These are phyloP conservation scores for Limulus polyphemus DNA, from an alignment of 2,888 invertebrate genomes.

Conservation along the genomic window DNA sequence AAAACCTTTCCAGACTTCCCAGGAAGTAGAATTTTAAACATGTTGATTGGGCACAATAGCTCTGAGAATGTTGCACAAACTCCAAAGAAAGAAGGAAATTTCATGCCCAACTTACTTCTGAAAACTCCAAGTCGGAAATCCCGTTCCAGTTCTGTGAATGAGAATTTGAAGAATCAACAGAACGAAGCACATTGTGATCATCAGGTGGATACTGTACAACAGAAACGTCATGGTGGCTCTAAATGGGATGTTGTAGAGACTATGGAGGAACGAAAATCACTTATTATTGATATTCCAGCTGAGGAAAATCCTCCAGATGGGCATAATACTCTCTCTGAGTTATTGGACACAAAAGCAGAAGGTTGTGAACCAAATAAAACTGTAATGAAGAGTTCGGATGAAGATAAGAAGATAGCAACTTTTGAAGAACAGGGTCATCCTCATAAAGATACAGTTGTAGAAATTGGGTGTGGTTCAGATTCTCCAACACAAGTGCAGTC, in stretches of 20 bases:
- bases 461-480: not conserved
- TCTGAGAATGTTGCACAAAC: constrained; percentile 17
- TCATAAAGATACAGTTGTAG: constrained; percentile 1
- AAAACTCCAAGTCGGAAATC: constrained; percentile 17
- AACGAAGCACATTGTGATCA: not conserved
- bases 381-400: too few relatives aligned
- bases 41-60: constrained; percentile 21
- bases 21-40: constrained; percentile 18
- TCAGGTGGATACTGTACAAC: not conserved
- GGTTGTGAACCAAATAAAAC: too few relatives aligned
- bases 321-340: not conserved
- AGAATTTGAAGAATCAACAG: not conserved
- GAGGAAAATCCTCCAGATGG: not conserved
- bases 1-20: constrained; percentile 8
- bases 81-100: constrained; percentile 15
- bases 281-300: not conserved
- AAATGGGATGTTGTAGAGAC: constrained; percentile 3
- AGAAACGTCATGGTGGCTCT: not conserved
- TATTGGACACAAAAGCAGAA: not conserved
- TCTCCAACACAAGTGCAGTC: constrained; percentile 8
- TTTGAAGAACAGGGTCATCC: too few relatives aligned
- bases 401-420: too few relatives aligned
- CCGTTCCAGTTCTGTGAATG: constrained; percentile 14
- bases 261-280: not conserved
- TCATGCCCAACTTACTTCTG: constrained; percentile 10